Evolutionary conservation across 2,797 vertebrate species (phyloP).

Genomic region (Chaunax sp.): DNA sequence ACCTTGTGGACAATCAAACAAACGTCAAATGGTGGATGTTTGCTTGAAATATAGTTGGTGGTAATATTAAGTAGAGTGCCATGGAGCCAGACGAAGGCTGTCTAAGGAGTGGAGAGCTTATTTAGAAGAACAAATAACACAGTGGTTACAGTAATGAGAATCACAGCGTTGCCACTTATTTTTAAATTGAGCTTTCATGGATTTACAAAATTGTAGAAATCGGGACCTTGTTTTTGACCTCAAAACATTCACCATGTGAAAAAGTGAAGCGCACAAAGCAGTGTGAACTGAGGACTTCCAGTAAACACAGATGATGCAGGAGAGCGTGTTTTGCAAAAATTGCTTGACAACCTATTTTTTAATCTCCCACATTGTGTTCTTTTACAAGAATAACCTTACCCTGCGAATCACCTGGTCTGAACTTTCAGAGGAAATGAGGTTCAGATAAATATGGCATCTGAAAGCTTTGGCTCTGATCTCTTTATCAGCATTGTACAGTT

Average conservation of each 20-base stretch:
- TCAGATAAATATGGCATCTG: slow-evolving; percentile 29
- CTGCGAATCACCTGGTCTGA: slow-evolving; percentile 16
- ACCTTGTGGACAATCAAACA: no score
- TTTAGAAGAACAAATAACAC: slow-evolving; percentile 2
- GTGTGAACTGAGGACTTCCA: slow-evolving; percentile 3
- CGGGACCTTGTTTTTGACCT: not conserved
- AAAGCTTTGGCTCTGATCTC: slow-evolving; percentile 6
- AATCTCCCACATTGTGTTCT: slow-evolving; percentile 10
- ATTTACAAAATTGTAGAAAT: not conserved
- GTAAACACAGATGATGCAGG: slow-evolving; percentile 5
- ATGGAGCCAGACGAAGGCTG: no score
- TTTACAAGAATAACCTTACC: slow-evolving; percentile 11
- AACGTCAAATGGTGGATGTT: no score
- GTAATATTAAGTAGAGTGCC: no score
- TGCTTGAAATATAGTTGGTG: no score
- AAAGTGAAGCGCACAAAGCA: not conserved
- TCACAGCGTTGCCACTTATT: not conserved
- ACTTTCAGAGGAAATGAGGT: slow-evolving; percentile 7
- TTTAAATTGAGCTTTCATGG: not conserved
- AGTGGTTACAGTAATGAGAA: not conserved
- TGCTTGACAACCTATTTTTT: slow-evolving; percentile 14
- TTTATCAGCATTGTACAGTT: slow-evolving; percentile 7
- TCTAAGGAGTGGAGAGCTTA: not conserved
- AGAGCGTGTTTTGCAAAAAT: slow-evolving; percentile 16
- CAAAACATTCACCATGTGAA: not conserved